Evolutionary conservation across 2,113 vertebrate species (phyloP), one percentile per base, ranked within the genome.

Genomic region (Lepus europaeus): DNA sequence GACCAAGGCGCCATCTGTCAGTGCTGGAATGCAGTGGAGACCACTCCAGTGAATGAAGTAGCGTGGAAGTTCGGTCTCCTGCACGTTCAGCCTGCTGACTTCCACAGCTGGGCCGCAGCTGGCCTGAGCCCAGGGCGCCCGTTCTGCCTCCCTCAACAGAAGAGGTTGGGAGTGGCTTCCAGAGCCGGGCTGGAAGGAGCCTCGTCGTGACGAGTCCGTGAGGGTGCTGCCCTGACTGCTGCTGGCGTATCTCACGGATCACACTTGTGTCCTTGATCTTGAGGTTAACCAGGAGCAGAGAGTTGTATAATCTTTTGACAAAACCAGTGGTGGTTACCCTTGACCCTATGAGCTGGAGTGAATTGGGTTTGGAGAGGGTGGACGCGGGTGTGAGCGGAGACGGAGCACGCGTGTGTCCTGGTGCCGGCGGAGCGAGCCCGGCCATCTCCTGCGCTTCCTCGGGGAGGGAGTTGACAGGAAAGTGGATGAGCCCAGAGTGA

Each of bases 231-330:
- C 74, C 80, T 80, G 22, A 68, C 25, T 53, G 70, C 29, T 76
- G 59, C 53, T 80, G 10, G 79, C 53, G n/a, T 93, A 31, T 94
- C 81, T 83, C 74, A 90, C 61, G 25, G 76, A 92, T 82, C 13
- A 31, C 23, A 22, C 87, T 64, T 89, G 39, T 72, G 31, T 78
- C 49, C 72, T 86, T n/a, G 27, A 33, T 80, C 29, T 83, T 94
- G 89, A 96, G 63, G 85, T 92, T 96, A 94, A 79, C 80, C 88
- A 89, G 90, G 88, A 63, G 59, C 76, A 92, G 86, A 51, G 81
- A 59, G 70, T 39, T 93, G 76, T 77, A 63, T 12, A 93, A 27
- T 39, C 61, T 96, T 31, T 87, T 80, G 91, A 87, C 59, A 56
- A 89, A 93, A 83, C 14, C 53, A 64, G 0, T 20, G 22, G 20